Evolutionary conservation across 2,113 vertebrate genomes (phyloP).

Genomic region (Cebidichthys violaceus): DNA sequence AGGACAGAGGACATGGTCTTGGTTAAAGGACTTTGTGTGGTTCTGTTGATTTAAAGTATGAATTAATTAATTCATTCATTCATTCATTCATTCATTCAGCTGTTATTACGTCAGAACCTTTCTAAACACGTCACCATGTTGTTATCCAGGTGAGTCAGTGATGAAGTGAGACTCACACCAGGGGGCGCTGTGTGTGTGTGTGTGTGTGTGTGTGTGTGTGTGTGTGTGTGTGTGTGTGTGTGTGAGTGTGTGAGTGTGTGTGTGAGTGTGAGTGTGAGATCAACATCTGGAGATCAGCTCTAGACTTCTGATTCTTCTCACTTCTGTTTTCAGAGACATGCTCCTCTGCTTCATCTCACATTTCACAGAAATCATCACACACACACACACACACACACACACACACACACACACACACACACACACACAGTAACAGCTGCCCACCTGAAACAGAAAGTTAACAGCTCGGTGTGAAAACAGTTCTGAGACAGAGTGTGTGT

Average conservation of each 20-base stretch:
- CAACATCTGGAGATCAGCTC: too few relatives aligned
- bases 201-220: background rate
- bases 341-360: background rate
- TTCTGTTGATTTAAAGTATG: too few relatives aligned
- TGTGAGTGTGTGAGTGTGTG: too few relatives aligned
- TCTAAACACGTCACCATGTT: too few relatives aligned
- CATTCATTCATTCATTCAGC: too few relatives aligned
- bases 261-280: too few relatives aligned
- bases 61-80: too few relatives aligned
- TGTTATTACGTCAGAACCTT: too few relatives aligned
- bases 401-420: background rate
- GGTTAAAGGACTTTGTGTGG: too few relatives aligned
- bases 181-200: slow-evolving; percentile 33
- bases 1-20: too few relatives aligned
- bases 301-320: slow-evolving; percentile 13
- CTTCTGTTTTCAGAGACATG: slow-evolving; percentile 18
- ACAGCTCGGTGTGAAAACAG: background rate
- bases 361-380: slow-evolving; percentile 34
- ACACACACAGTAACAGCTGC: background rate
- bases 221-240: too few relatives aligned
- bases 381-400: background rate
- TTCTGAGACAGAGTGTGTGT: background rate
- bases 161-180: slow-evolving; percentile 5
- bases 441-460: slow-evolving; percentile 24
- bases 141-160: too few relatives aligned